A percentile compares a stretch with the other conserved stretches of the same genome.
Evolutionary conservation across 2,113 vertebrate genomes (phyloP).

Genomic region (Merops nubicus): DNA sequence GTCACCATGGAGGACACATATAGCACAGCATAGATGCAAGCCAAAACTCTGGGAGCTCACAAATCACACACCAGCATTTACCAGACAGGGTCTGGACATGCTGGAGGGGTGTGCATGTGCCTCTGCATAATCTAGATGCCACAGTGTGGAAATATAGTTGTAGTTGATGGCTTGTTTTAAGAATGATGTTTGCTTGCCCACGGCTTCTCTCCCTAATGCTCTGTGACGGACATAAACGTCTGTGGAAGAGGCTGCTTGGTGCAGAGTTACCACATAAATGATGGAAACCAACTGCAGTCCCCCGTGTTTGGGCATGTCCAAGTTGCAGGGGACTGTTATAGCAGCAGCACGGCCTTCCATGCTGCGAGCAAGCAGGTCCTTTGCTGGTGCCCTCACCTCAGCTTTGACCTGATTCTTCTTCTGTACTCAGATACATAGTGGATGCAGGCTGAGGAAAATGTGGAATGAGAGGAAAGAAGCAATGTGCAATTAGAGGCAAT

Average conservation of each 20-base stretch:
- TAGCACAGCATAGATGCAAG: background rate
- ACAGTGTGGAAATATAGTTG: background rate
- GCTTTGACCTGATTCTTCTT: background rate
- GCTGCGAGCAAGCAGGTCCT: background rate
- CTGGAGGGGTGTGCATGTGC: background rate
- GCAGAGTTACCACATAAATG: background rate
- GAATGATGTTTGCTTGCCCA: background rate
- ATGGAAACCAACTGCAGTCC: background rate
- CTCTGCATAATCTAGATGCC: background rate
- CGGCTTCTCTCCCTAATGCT: background rate
- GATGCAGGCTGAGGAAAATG: background rate
- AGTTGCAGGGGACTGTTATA: background rate
- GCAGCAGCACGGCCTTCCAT: background rate
- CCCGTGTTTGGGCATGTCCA: fast-evolving
- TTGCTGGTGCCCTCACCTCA: background rate
- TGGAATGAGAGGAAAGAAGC: background rate
- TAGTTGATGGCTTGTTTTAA: background rate
- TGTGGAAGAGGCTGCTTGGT: background rate
- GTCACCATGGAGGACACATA: background rate
- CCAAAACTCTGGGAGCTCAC: background rate
- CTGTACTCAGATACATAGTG: background rate
- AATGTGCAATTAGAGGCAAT: background rate
- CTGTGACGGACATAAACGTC: background rate
- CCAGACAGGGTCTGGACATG: background rate
- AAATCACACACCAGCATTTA: background rate